Base-by-base conservation (phyloP, 2,888 invertebrate species). In the Platycheirus albimanus region DNA sequence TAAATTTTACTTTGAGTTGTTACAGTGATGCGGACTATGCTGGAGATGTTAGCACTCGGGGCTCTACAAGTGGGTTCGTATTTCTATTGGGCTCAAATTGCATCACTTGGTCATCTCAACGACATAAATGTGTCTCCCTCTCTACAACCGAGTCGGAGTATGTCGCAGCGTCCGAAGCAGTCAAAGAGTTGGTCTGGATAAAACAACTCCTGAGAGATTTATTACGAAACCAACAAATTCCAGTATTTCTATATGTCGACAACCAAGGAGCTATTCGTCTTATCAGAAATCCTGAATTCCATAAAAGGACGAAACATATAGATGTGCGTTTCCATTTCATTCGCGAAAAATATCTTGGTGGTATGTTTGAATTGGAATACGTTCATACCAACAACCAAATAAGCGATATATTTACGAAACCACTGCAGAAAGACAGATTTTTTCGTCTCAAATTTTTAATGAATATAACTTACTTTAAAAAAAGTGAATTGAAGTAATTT, bases 121-220 rank as follows among this genome's bases (percentile, higher is more conserved):
- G 43, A 0, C 58, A 43, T 43, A 45, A 54, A 28, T 49, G 43
- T 19, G 47, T 38, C 1, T 38, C 63, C 86, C 30, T 87, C 5
- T 88, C 87, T 7, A 87, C 87, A 0, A 86, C 87, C 0, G 88
- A 88, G 63, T 86, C 88, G 0, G 88, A 88, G 70, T 88, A 87
- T 63, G 85, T 58, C 6, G 43, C 43, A 58, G 58, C 43, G 28
- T 6, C 43, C 13, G 28, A 58, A 15, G 58, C 24, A 28, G 43
- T 58, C 0, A 30, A 58, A 79, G 87, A 87, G 64, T 78, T 86
- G n/a, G 58, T 86, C n/a, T 83, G 67, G 67, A 1, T 49, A 10
- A 45, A 56, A 4, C 20, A 38, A 24, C 19, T 70, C 1, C n/a
- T 70, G 1, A 5, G 15, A 2, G 49, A 70, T 0, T 11, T 58